Percentiles rank a stretch among this genome's conserved stretches.
phyloP scores from a whole-genome alignment of 2,888 invertebrate species.

The Drosophila atripex region DNA sequence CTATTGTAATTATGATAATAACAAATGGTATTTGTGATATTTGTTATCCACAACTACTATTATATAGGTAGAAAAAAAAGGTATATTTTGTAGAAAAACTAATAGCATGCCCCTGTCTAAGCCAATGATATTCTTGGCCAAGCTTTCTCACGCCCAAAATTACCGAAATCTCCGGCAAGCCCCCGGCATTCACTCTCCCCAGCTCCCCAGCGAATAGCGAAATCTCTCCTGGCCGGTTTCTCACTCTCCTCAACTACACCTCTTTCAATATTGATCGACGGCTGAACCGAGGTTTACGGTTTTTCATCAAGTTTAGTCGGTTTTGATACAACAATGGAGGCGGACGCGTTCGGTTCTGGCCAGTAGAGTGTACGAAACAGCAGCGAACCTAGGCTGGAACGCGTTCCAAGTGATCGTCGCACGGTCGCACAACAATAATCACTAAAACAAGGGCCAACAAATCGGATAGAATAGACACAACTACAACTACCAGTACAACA shows the following conservation, averaged over 20 bases:
- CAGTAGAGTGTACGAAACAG: conserved; percentile 36
- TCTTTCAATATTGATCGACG: conserved; percentile 53
- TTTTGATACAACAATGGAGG: conserved; percentile 74
- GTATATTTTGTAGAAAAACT: no score
- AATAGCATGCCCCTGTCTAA: background rate
- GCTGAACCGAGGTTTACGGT: conserved; percentile 49
- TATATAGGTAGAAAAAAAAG: no score
- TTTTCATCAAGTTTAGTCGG: conserved; percentile 67
- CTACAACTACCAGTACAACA: conserved; percentile 20
- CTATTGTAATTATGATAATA: no score
- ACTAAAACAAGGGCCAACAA: conserved; percentile 28
- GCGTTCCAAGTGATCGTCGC: conserved; percentile 62
- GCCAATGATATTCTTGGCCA: background rate
- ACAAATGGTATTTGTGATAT: no score
- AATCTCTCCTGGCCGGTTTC: conserved; percentile 11
- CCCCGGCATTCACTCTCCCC: background rate
- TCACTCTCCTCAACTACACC: conserved; percentile 27
- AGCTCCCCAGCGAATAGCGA: background rate
- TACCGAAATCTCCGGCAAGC: background rate
- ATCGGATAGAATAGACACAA: conserved; percentile 14
- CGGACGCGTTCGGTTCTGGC: conserved; percentile 69
- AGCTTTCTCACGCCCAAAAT: background rate
- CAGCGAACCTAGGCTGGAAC: conserved; percentile 39
- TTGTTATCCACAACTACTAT: no score
- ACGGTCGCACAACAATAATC: conserved; percentile 22